These are phyloP conservation scores for Cyprinodon brontotheroides DNA, from an alignment of 2,113 vertebrate genomes.

Conservation along the genomic window DNA sequence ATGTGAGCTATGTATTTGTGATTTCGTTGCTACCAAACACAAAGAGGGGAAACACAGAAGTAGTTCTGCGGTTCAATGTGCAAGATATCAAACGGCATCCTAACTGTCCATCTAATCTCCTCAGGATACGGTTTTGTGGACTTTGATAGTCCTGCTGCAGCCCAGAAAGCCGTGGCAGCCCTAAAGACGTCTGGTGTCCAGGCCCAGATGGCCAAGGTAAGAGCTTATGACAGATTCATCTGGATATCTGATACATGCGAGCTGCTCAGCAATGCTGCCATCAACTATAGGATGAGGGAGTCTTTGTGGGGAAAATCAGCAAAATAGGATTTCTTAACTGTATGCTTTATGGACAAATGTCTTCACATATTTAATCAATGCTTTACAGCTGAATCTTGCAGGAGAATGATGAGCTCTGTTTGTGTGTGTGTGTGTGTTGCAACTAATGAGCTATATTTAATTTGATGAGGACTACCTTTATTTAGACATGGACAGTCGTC, in stretches of 20 bases:
- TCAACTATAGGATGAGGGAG: conserved; percentile 29
- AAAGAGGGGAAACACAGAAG: too few relatives aligned
- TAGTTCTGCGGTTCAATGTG: too few relatives aligned
- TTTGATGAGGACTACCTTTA: neutral
- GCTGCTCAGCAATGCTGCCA: conserved; percentile 12
- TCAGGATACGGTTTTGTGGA: conserved; percentile 98
- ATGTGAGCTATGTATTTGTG: too few relatives aligned
- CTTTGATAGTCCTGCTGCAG: conserved; percentile 95
- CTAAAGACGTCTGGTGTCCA: conserved; percentile 94
- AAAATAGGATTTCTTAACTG: conserved; percentile 24
- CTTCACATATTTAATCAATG: neutral
- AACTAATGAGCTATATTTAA: neutral
- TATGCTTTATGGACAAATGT: neutral
- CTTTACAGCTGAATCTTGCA: conserved; percentile 20
- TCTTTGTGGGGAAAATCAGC: conserved; percentile 32
- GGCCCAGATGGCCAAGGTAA: conserved; percentile 99
- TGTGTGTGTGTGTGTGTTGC: conserved; percentile 7
- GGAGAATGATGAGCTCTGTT: conserved; percentile 1
- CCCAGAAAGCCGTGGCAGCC: conserved; percentile 96
- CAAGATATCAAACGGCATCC: too few relatives aligned
- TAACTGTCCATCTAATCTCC: conserved; percentile 62
- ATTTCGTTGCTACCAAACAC: too few relatives aligned
- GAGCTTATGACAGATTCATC: conserved; percentile 62
- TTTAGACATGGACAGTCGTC: neutral
- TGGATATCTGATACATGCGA: conserved; percentile 37